Conservation (phyloP, 1,140 invertebrate genomes). For the Brachionus paranguensis region DNA sequence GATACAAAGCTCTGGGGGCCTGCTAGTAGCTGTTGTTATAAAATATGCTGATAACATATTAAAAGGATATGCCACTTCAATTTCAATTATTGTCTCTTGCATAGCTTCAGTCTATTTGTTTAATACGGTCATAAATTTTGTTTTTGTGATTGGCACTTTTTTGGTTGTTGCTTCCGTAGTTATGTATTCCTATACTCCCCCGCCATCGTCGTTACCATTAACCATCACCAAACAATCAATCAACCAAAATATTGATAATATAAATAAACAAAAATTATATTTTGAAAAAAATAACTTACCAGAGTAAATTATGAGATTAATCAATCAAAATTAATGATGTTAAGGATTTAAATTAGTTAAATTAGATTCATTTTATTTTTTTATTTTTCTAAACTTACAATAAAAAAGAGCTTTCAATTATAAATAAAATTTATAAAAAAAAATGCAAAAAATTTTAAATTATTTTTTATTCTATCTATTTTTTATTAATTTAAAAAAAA, state of each 20-base stretch:
- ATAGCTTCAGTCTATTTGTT: conserved; percentile 32
- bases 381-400: too few species aligned
- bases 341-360: too few species aligned
- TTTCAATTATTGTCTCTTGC: conserved; percentile 41
- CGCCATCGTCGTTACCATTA: not conserved
- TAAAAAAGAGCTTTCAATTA: too few species aligned
- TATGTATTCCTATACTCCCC: conserved; percentile 28
- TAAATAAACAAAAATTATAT: not conserved
- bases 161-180: conserved; percentile 20
- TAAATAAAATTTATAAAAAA: too few species aligned
- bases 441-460: too few species aligned
- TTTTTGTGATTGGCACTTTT: conserved; percentile 24
- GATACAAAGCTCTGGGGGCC: conserved; percentile 55
- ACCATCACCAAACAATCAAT: not conserved
- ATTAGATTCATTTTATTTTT: too few species aligned
- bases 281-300: not conserved
- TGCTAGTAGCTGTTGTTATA: conserved; percentile 58
- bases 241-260: not conserved
- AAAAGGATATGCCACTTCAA: conserved; percentile 43
- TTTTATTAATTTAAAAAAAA: too few species aligned
- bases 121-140: conserved; percentile 22
- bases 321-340: too few species aligned
- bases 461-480: too few species aligned
- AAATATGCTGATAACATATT: conserved; percentile 61
- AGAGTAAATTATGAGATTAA: not conserved